phyloP scores from a whole-genome alignment of 2,113 vertebrate genomes.

The Notarius quadriscutis region DNA sequence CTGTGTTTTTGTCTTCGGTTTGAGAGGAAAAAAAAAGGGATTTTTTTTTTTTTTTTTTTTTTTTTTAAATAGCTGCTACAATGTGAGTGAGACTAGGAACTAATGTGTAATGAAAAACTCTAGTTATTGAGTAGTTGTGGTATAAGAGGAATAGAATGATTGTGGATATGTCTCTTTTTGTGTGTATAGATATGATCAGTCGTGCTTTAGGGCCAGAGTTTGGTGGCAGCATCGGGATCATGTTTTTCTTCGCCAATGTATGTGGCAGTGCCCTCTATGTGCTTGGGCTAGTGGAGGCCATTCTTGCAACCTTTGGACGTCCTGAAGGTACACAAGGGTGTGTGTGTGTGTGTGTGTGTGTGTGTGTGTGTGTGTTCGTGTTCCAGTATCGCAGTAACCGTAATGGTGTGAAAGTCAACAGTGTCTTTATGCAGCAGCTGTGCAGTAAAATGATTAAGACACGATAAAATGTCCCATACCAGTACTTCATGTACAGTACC shows the following conservation, averaged over 20 bases:
- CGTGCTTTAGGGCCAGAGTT: conserved; percentile 88
- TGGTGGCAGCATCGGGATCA: conserved; percentile 88
- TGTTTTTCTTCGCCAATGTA: conserved; percentile 92
- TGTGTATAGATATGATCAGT: conserved; percentile 87
- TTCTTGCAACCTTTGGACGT: conserved; percentile 80
- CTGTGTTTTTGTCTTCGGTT: neutral
- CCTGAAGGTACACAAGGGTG: conserved; percentile 68
- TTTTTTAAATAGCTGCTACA: neutral
- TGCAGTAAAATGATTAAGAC: neutral
- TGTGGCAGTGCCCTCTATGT: conserved; percentile 85
- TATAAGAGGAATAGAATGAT: neutral
- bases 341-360: neutral
- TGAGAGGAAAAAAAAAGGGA: neutral
- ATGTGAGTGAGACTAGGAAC: no score
- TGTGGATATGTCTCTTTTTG: neutral
- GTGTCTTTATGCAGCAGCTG: neutral
- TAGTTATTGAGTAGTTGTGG: neutral
- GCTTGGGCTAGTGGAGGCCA: conserved; percentile 85
- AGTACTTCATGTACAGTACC: neutral
- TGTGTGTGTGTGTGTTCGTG: neutral
- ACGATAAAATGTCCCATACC: neutral
- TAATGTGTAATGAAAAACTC: neutral
- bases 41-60: no score
- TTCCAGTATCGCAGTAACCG: neutral
- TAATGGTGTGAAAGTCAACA: neutral